phyloP scores from a whole-genome alignment of 92 coral and sea anemone species.

The Porites divaricata region DNA sequence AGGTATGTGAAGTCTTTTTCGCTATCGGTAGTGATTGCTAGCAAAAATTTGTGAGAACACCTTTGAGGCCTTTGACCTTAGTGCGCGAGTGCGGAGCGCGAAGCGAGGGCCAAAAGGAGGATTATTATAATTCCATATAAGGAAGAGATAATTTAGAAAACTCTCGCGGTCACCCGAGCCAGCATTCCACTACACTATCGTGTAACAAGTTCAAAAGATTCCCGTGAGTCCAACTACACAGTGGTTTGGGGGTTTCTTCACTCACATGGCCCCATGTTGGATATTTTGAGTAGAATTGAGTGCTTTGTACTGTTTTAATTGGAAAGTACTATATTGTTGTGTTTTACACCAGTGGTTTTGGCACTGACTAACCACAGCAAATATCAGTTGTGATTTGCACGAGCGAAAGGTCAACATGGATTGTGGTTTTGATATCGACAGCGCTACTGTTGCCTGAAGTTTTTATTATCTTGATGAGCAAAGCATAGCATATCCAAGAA shows the following conservation, averaged over 20 bases:
- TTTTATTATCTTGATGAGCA: background rate
- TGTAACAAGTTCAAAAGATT: constrained; percentile 11
- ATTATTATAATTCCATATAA: constrained; percentile 27
- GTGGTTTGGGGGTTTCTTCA: background rate
- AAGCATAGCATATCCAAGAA: background rate
- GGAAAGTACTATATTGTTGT: constrained; percentile 11
- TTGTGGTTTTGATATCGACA: background rate
- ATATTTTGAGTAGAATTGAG: background rate
- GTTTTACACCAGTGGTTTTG: constrained; percentile 10
- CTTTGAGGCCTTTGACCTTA: no score
- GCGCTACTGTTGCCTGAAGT: background rate
- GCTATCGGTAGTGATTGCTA: no score
- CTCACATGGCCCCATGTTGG: background rate
- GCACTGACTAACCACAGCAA: background rate
- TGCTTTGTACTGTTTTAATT: constrained; percentile 24
- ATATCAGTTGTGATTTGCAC: constrained; percentile 33
- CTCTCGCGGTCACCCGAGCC: constrained; percentile 28
- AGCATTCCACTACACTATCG: constrained; percentile 30
- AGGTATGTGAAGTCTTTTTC: no score
- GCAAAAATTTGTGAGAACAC: no score
- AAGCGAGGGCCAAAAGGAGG: background rate
- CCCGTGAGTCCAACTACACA: background rate
- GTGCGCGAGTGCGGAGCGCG: background rate
- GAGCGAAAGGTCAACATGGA: constrained; percentile 26
- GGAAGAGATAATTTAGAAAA: constrained; percentile 9